Base-by-base conservation (phyloP, 1,140 invertebrate species). In the Anagrus nilaparvatae region DNA sequence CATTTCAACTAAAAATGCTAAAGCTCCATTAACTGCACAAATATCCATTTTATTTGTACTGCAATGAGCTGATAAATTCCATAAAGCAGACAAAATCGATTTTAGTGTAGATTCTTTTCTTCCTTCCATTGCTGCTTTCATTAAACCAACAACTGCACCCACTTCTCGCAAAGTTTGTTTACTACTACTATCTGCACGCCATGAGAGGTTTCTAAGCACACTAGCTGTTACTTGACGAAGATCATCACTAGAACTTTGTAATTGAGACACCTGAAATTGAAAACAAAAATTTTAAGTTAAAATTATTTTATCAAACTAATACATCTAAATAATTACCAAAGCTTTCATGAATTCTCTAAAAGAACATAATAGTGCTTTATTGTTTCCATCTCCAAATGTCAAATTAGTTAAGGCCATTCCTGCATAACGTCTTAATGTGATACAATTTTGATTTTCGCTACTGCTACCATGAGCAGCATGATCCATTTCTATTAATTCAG, bases 401-500 rank as follows among this genome's bases (percentile, higher is more conserved):
- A 97, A 68, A 65, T 98, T 97, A 0, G 93, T 97, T n/a, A 98
- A 63, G 1, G 92, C 88, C 91, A 96, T 97, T 33, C 92, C 87
- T 3, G 89, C 87, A 59, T 96, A 97, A 46, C 89, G 77, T 31
- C 93, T 72, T 59, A 96, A 72, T 0, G 87, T 86, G 32, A 92
- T 79, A 61, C 92, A 95, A 46, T 88, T 82, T 44, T 77, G 77
- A 58, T 89, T 84, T 41, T 77, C 75, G 40, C 74, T 77, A 29
- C 79, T 79, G 54, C 79, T 83, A 3, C 86, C 86, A 54, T 94
- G 87, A 1, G 78, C 76, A 27, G 79, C 74, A 58, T 93, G 84
- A 65, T 97, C 92, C 33, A 84, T 78, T 55, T 90, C 83, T 18
- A 94, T 82, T 12, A 95, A 69, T 41, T 89, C 84, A 0, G 92